Evolutionary conservation across 2,888 invertebrate species (phyloP).

Genomic region (Allacma fusca): DNA sequence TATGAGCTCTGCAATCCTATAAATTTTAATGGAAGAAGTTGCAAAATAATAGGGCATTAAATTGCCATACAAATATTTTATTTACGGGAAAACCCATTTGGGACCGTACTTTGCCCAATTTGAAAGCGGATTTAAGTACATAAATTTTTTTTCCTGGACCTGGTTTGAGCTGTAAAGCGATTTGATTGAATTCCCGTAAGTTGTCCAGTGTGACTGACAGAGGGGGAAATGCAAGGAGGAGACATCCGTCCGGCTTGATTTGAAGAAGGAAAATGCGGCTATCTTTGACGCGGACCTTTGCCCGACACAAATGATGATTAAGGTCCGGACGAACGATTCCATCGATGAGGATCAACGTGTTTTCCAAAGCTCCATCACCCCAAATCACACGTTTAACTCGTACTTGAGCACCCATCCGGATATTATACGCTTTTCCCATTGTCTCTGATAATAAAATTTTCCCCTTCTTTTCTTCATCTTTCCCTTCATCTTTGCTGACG

Average conservation of each 20-base stretch:
- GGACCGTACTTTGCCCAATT: too few species aligned
- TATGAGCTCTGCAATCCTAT: too few species aligned
- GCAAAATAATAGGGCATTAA: too few species aligned
- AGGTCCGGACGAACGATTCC: slow-evolving; percentile 47
- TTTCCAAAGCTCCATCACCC: slow-evolving; percentile 57
- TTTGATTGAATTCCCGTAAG: slow-evolving; percentile 46
- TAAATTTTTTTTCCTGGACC: too few species aligned
- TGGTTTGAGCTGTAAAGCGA: neutral
- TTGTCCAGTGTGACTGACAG: slow-evolving; percentile 57
- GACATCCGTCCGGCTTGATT: slow-evolving; percentile 49
- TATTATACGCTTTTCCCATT: slow-evolving; percentile 1
- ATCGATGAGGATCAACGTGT: slow-evolving; percentile 56
- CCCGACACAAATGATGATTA: slow-evolving; percentile 25
- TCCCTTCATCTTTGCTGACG: neutral
- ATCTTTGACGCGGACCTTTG: slow-evolving; percentile 48
- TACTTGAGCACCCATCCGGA: slow-evolving; percentile 52
- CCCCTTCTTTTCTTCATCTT: neutral
- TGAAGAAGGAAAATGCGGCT: slow-evolving; percentile 56
- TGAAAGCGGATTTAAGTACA: too few species aligned
- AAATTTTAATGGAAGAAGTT: too few species aligned
- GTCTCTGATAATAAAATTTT: too few species aligned
- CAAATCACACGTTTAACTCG: slow-evolving; percentile 58
- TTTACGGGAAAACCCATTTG: too few species aligned
- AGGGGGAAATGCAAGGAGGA: slow-evolving; percentile 51
- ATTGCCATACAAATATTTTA: too few species aligned